A percentile compares a stretch with the other conserved stretches of the same genome.
phyloP scores from a whole-genome alignment of 2,888 invertebrate species.

The Taenaris catops region DNA sequence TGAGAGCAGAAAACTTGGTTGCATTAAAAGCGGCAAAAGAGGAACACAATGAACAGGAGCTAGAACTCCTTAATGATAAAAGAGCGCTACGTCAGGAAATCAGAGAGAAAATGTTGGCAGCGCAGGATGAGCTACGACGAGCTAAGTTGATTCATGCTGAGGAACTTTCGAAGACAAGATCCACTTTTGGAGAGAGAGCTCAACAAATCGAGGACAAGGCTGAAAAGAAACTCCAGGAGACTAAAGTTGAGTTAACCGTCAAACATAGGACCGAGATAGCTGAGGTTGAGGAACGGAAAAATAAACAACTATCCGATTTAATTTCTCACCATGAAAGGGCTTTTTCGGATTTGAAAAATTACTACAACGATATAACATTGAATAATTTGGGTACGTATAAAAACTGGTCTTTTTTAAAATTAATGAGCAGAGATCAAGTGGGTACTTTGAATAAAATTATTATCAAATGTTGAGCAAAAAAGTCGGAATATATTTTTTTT shows the following conservation, averaged over 20 bases:
- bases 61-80: constrained; percentile 87
- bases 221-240: constrained; percentile 86
- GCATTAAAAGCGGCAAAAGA: constrained; percentile 91
- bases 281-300: constrained; percentile 95
- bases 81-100: constrained; percentile 82
- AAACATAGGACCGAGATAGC: constrained; percentile 91
- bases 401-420: too few relatives aligned
- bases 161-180: constrained; percentile 82
- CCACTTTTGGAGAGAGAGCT: constrained; percentile 67
- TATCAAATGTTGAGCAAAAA: too few relatives aligned
- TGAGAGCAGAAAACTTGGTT: constrained; percentile 91
- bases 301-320: constrained; percentile 89
- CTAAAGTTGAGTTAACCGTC: constrained; percentile 85
- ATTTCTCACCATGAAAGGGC: constrained; percentile 91
- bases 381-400: constrained; percentile 87
- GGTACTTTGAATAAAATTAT: too few relatives aligned
- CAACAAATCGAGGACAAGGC: constrained; percentile 78
- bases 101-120: constrained; percentile 84
- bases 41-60: constrained; percentile 87
- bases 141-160: constrained; percentile 87
- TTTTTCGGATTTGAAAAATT: constrained; percentile 94
- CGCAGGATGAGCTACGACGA: constrained; percentile 86
- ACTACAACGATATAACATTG: constrained; percentile 96
- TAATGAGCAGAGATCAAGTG: too few relatives aligned
- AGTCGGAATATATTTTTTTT: too few relatives aligned